Conservation (phyloP, 2,113 vertebrate genomes). For the Pelmatolapia mariae region DNA sequence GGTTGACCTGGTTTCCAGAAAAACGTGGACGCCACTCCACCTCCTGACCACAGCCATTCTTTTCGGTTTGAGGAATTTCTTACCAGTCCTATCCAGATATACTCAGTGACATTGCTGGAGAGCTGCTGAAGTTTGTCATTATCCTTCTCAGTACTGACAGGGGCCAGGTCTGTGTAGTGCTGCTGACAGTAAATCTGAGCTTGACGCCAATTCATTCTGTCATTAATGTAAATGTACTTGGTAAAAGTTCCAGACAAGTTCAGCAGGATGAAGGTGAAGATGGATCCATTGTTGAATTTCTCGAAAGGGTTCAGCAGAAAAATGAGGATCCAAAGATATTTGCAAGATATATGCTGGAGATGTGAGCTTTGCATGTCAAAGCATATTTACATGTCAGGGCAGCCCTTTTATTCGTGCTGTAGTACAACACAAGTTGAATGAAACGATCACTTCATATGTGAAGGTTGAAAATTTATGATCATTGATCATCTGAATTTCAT, state of each 20-base stretch:
- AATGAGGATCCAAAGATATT: neutral
- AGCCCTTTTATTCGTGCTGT: neutral
- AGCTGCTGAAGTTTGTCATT: accelerated
- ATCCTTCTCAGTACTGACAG: neutral
- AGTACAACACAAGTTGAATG: neutral
- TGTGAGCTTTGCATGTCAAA: neutral
- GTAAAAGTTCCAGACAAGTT: neutral
- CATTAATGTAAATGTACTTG: neutral
- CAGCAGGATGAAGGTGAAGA: neutral
- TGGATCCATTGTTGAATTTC: neutral
- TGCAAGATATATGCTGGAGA: neutral
- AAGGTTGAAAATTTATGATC: neutral
- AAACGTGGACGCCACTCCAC: neutral
- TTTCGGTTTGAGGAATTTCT: accelerated
- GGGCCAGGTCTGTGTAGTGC: constrained; percentile 18
- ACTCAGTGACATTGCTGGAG: accelerated
- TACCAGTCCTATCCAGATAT: neutral
- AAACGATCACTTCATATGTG: neutral
- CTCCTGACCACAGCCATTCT: constrained; percentile 27
- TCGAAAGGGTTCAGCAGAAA: neutral
- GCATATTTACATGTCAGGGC: constrained; percentile 17
- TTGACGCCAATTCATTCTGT: accelerated
- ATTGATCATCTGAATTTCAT: neutral
- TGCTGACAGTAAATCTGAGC: neutral
- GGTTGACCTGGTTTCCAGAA: neutral